A percentile compares a stretch with the other conserved stretches of the same genome.
Evolutionary conservation across 2,797 vertebrate species (phyloP).

Genomic region (Girardinus metallicus): DNA sequence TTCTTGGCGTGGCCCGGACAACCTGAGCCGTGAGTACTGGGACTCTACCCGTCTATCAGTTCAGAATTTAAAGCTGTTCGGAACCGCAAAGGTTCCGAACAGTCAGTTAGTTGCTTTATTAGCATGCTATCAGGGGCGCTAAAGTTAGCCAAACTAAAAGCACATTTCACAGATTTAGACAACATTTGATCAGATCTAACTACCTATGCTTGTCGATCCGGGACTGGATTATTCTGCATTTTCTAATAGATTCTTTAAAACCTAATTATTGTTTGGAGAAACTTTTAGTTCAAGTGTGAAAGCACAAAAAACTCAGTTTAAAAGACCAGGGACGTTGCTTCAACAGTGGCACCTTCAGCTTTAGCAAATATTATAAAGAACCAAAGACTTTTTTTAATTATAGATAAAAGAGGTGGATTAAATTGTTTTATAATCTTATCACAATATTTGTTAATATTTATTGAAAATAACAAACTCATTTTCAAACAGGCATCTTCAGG

Average conservation of each 20-base stretch:
- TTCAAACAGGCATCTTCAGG: no score
- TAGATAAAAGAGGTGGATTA: background rate
- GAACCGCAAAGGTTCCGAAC: background rate
- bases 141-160: background rate
- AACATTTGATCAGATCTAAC: background rate
- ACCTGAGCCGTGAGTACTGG: constrained; percentile 72
- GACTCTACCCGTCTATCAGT: fast-evolving
- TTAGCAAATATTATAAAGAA: background rate
- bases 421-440: background rate
- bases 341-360: background rate
- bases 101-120: constrained; percentile 36
- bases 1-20: constrained; percentile 50
- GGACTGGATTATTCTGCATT: background rate
- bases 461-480: background rate
- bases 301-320: background rate
- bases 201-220: background rate
- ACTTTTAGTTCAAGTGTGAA: background rate
- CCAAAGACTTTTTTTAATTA: background rate
- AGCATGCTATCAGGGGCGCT: constrained; percentile 20
- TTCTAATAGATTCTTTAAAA: background rate
- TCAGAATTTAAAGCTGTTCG: fast-evolving
- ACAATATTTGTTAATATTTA: background rate
- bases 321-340: background rate
- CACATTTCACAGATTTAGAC: background rate
- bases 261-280: background rate